These are phyloP conservation scores for Galaxea fascicularis DNA, from an alignment of 92 coral and sea anemone genomes.

Conservation along the genomic window DNA sequence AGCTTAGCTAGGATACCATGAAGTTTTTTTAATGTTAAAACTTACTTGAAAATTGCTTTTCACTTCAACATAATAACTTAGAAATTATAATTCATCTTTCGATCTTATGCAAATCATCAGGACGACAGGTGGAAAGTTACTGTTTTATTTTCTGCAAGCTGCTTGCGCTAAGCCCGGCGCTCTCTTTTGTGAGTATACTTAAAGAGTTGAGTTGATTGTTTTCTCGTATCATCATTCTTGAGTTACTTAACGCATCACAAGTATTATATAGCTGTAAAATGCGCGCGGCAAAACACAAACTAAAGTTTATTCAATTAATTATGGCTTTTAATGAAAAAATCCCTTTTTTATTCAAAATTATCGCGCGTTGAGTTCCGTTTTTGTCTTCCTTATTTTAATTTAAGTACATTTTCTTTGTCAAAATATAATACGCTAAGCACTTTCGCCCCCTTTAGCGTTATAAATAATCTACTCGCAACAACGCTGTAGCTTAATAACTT, in stretches of 20 bases:
- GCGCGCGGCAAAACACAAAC: background rate
- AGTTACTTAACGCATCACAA: background rate
- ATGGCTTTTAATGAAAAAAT: background rate
- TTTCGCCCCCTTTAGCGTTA: constrained; percentile 15
- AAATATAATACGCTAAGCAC: background rate
- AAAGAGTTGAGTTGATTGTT: constrained; percentile 6
- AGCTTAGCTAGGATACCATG: background rate
- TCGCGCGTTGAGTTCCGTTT: background rate
- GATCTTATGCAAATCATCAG: background rate
- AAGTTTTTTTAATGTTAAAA: background rate
- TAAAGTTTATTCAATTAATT: background rate
- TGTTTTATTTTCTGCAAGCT: background rate
- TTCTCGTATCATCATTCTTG: background rate
- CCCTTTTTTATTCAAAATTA: constrained; percentile 4
- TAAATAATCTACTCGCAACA: constrained; percentile 7
- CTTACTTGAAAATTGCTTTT: background rate
- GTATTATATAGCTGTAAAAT: background rate
- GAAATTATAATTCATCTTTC: background rate
- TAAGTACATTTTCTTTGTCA: background rate
- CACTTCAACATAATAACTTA: too few species aligned
- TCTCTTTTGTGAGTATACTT: background rate
- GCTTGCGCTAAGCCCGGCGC: background rate
- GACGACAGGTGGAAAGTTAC: background rate
- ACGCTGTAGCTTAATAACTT: constrained; percentile 2
- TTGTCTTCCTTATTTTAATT: constrained; percentile 24